Base-by-base conservation (phyloP, 2,797 vertebrate species). In the Leuciscus waleckii region DNA sequence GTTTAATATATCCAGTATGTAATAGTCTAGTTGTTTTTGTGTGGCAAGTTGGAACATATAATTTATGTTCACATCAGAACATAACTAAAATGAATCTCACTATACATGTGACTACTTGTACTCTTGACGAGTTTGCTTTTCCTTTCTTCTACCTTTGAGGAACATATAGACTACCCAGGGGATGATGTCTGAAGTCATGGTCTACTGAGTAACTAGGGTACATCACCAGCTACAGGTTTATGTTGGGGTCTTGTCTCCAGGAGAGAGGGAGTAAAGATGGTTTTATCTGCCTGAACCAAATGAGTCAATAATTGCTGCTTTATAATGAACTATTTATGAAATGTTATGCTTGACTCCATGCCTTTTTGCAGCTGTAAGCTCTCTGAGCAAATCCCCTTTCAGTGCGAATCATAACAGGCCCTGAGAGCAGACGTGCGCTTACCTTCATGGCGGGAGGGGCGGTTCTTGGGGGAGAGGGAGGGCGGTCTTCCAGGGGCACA, bases 361-460 rank as follows among this genome's bases (percentile, higher is more conserved):
- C 23, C 5, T 83, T 83, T 83, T 51, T 67, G 81, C 71, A 68
- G 73, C 77, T 65, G 67, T 79, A 79, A 85, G 76, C 61, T 82
- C 43, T 54, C 26, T 41, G 46, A 29, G 61, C 4, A 68, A 68
- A 77, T 83, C 46, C 61, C 17, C 8, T 65, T 65, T 51, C 56
- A 51, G 56, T 85, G 77, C 56, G 77, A 80, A 39, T 79, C 77
- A 80, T 74, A 63, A 73, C 84, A 71, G 69, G 32, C 11, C 46
- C n/a, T 19, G 54, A 37, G 56, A 77, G 49, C 35, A 82, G 10
- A 70, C 69, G 16, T 51, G 37, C 17, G 73, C 69, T 93, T 95
- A 97, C 96, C 96, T 96, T 97, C 95, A 96, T 96, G 90, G 92
- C 94, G 41, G 96, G 94, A 0, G 96, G 96, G 0, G 96, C 96